Evolutionary conservation across 2,888 invertebrate genomes (phyloP), one percentile per base, ranked within the genome.

Genomic region (Julus scandinavius): DNA sequence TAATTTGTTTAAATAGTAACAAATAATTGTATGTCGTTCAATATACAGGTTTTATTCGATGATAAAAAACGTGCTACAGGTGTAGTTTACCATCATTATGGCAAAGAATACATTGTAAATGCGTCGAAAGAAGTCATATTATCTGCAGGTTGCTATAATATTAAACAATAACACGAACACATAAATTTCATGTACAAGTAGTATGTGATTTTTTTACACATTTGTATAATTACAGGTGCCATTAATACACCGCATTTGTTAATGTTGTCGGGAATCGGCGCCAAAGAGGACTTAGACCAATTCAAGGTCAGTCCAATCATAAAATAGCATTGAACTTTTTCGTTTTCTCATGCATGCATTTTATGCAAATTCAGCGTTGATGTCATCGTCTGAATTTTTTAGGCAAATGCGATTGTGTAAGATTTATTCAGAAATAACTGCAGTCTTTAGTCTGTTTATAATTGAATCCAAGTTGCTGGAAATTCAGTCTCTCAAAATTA

Each of bases 181-280:
- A n/a, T n/a, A 29, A 29, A 29, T 29, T 9, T 3, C 72, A 29
- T 9, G 29, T 29, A 0, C 29, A 29, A 7, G 11, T 29, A 29
- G 29, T 1, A 29, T 11, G 0, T 29, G 11, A 29, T 11, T 29
- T 29, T 72, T 0, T 4, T 72, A 3, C 9, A 72, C 1, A 29
- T n/a, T 3, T 9, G 2, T 29, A 29, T 29, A 29, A 29, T 29
- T 50, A 29, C 85, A 49, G 87, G 87, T 50, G 29, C 87, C 0
- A 29, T 87, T 1, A 29, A 29, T 87, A 50, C 87, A 5, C 87
- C 87, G n/a, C 20, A 87, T 29, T 54, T 87, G 15, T 38, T 87
- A 9, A 7, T 87, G 87, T 38, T 87, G 15, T 87, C 87, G 0
- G 90, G 90, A 1, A 89, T 90, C 49, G 89, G 72, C 20, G 5